Conservation (phyloP, 2,888 invertebrate species). For the Athrips mouffetella region DNA sequence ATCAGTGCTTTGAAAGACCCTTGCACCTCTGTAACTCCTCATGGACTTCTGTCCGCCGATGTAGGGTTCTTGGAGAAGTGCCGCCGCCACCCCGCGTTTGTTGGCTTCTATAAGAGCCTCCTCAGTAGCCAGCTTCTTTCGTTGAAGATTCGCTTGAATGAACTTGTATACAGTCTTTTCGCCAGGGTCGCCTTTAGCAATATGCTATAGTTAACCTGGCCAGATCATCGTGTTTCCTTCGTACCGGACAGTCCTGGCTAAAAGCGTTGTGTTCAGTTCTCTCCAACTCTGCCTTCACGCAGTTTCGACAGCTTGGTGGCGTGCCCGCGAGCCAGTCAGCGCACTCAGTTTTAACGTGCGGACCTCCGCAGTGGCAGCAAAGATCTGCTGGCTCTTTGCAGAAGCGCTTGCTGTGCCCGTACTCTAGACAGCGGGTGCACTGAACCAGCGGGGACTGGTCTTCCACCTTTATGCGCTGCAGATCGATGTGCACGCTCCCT, state of each 20-base stretch:
- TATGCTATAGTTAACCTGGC: not conserved
- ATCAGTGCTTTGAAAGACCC: no score
- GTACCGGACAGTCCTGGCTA: not conserved
- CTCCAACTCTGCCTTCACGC: not conserved
- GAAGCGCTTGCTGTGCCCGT: not conserved
- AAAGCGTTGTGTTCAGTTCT: constrained; percentile 9
- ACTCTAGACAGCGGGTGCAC: constrained; percentile 13
- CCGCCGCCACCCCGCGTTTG: not conserved
- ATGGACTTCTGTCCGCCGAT: no score
- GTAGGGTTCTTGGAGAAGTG: constrained; percentile 22
- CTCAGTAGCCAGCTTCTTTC: constrained; percentile 12
- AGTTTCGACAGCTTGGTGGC: constrained; percentile 12
- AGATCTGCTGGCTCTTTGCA: constrained; percentile 3
- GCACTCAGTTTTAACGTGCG: constrained; percentile 1
- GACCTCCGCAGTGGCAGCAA: constrained; percentile 17
- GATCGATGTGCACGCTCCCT: constrained; percentile 2
- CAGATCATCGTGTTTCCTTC: not conserved
- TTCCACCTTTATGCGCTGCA: constrained; percentile 4
- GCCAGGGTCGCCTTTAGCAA: constrained; percentile 10
- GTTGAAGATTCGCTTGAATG: constrained; percentile 16
- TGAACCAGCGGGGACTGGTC: constrained; percentile 15
- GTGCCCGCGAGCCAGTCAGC: not conserved
- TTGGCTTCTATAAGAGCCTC: constrained; percentile 13
- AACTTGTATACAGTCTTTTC: not conserved
- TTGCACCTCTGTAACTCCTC: no score